Conservation (phyloP, 2,113 vertebrate species). For the Helogale parvula region DNA sequence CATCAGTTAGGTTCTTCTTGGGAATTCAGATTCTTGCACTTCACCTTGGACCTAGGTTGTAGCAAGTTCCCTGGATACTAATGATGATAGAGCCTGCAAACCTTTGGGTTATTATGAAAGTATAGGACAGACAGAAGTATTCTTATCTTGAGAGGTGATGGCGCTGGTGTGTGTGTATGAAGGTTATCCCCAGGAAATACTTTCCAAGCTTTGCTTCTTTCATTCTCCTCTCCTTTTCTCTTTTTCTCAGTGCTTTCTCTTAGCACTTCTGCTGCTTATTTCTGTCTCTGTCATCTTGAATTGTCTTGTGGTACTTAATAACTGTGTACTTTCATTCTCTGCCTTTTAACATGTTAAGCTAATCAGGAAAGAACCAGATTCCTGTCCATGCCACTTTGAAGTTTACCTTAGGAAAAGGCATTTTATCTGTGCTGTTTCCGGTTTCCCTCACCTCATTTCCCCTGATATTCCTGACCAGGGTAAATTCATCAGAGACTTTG, state of each 20-base stretch:
- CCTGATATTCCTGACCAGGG: background rate
- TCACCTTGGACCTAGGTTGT: background rate
- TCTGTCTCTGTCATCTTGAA: background rate
- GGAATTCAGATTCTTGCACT: background rate
- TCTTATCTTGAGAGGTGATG: background rate
- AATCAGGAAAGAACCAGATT: slow-evolving; percentile 10
- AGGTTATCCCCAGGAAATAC: background rate
- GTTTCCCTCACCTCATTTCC: slow-evolving; percentile 43
- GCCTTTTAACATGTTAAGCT: background rate
- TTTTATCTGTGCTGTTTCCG: slow-evolving; percentile 20
- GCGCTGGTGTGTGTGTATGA: background rate
- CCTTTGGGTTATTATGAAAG: background rate
- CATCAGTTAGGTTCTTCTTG: background rate
- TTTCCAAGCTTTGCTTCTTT: background rate
- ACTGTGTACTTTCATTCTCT: background rate
- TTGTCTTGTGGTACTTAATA: background rate
- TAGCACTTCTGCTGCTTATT: background rate
- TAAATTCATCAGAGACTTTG: background rate
- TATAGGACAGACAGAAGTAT: background rate
- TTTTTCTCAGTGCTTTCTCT: background rate
- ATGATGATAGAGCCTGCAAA: background rate
- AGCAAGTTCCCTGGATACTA: background rate
- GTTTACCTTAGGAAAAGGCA: background rate
- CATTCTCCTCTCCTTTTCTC: background rate
- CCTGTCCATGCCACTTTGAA: background rate